phyloP scores from a whole-genome alignment of 2,113 vertebrate genomes.

The Lathamus discolor region DNA sequence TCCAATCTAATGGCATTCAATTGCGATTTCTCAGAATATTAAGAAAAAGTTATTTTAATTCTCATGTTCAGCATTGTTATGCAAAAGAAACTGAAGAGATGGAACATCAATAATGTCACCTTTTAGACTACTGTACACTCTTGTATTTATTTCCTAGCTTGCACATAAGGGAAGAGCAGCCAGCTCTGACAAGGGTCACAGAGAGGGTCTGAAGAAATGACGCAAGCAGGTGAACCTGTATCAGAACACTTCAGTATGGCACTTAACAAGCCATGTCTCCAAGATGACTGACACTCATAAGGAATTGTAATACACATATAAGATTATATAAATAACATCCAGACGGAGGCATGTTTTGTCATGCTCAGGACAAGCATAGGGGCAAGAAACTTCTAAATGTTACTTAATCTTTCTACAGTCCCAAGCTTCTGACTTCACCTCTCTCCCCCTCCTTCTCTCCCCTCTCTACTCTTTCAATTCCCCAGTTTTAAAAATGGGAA shows the following conservation, averaged over 20 bases:
- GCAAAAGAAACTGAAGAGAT: background rate
- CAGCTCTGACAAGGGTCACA: background rate
- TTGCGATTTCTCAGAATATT: background rate
- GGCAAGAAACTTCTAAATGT: background rate
- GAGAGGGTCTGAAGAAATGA: background rate
- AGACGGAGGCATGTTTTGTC: background rate
- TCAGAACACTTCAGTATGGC: background rate
- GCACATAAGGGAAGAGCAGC: background rate
- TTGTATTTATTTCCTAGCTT: background rate
- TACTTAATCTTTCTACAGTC: background rate
- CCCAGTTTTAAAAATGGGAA: background rate
- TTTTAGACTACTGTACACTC: background rate
- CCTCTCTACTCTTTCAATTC: background rate
- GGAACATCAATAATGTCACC: background rate
- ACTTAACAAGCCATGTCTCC: background rate
- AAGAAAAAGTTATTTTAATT: background rate
- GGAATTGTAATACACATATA: background rate
- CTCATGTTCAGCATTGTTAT: background rate
- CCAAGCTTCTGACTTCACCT: background rate
- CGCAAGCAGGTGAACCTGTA: background rate
- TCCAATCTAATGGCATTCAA: background rate
- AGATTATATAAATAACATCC: background rate
- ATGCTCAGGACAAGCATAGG: background rate
- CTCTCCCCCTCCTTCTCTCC: background rate
- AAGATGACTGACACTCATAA: background rate